Conservation (phyloP, 2,113 vertebrate species). For the Scartelaos histophorus region DNA sequence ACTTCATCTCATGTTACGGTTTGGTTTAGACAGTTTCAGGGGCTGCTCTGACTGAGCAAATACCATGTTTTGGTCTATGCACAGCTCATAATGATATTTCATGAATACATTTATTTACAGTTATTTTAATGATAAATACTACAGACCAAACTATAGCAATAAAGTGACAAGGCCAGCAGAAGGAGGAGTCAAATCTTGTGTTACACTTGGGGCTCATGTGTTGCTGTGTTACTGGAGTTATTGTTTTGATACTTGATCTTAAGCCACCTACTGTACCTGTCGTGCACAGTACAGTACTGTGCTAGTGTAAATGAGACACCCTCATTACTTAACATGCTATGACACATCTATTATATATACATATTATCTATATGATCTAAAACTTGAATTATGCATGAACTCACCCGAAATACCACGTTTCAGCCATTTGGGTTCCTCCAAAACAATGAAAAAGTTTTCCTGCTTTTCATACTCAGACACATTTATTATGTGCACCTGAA, state of each 20-base stretch:
- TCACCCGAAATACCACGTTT: constrained; percentile 88
- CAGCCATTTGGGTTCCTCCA: constrained; percentile 88
- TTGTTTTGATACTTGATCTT: constrained; percentile 49
- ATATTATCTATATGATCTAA: neutral
- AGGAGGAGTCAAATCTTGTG: constrained; percentile 33
- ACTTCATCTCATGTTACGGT: neutral
- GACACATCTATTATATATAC: neutral
- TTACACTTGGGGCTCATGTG: constrained; percentile 44
- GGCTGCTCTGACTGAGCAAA: no score
- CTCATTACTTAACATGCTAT: neutral
- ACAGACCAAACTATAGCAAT: neutral
- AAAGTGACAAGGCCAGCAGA: constrained; percentile 34
- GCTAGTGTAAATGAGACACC: neutral
- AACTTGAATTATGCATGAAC: constrained; percentile 30
- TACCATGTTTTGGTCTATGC: no score
- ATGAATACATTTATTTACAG: no score
- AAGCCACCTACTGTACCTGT: constrained; percentile 3
- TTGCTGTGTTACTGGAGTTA: constrained; percentile 8
- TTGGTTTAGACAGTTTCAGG: no score
- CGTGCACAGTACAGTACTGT: neutral
- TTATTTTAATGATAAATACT: neutral
- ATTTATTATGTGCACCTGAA: constrained; percentile 86
- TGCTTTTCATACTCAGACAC: constrained; percentile 89
- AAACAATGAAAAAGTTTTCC: constrained; percentile 88
- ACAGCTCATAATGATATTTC: no score